phyloP scores from a whole-genome alignment of 2,797 vertebrate species.

The Hafferia zeledoni region DNA sequence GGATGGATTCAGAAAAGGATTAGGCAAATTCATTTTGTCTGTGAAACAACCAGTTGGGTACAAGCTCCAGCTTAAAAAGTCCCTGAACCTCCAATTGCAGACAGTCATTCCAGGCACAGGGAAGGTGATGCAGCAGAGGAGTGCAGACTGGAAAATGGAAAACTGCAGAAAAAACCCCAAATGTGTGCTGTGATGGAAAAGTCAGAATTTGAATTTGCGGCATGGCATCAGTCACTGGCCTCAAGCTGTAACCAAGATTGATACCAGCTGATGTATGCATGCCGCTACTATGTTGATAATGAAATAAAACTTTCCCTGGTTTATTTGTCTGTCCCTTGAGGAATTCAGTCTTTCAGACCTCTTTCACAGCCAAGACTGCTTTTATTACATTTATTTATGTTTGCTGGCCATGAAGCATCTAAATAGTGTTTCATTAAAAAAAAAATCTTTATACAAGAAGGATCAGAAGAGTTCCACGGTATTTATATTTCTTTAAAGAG shows the following conservation, averaged over 20 bases:
- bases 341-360: slow-evolving; percentile 1
- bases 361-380: not conserved
- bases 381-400: slow-evolving; percentile 11
- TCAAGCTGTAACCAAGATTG: slow-evolving; percentile 16
- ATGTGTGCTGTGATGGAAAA: not conserved
- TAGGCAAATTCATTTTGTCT: not conserved
- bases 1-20: slow-evolving; percentile 11
- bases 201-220: slow-evolving; percentile 29
- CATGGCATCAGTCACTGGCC: not conserved
- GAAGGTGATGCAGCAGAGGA: not conserved
- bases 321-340: slow-evolving; percentile 17
- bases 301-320: slow-evolving; percentile 19
- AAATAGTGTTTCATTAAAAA: slow-evolving; percentile 15
- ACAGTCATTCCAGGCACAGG: rapidly evolving
- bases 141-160: slow-evolving; percentile 1
- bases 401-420: not conserved
- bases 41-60: rapidly evolving
- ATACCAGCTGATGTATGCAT: slow-evolving; percentile 7
- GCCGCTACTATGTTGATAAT: not conserved
- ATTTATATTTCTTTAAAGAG: slow-evolving; percentile 23
- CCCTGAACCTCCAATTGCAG: not conserved
- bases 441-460: not conserved
- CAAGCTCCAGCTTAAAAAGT: not conserved
- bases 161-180: slow-evolving; percentile 2
- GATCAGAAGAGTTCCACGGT: not conserved